Evolutionary conservation across 2,888 invertebrate species (phyloP), one percentile per base, ranked within the genome.

Genomic region (Ophioninae sp.): DNA sequence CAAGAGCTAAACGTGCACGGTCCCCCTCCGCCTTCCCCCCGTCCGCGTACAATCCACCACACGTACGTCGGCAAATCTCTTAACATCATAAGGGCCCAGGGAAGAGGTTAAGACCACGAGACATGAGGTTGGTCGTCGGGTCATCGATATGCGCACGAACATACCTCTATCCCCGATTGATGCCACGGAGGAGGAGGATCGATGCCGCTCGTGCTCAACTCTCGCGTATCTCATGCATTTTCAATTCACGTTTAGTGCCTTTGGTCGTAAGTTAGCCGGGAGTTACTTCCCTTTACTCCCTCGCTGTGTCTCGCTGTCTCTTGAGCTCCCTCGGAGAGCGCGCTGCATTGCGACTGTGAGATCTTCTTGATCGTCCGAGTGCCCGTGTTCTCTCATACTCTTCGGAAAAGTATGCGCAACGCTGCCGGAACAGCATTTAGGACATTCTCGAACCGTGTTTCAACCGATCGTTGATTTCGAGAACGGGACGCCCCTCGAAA

Each of bases 201-300:
- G 83, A 84, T 81, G 79, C 84, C 30, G 70, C 50, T 82, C 76
- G 68, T 82, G 82, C 80, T 77, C 82, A 70, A 70, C 75, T 81
- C 79, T 81, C 79, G 75, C 74, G 83, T 86, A 86, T 85, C 86
- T 86, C 86, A 85, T 86, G 84, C 85, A 86, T 86, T 86, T 86
- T 85, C 86, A 86, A 86, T 86, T 83, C 83, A 72, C 76, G 85
- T 83, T 86, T 85, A 84, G 81, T 79, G 81, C 84, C 84, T 76
- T 84, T 79, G 85, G 74, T 81, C 86, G 83, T 85, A 85, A 78
- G 79, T 86, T 86, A 80, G 81, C 74, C 78, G 50, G 69, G 69
- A 81, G 81, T 78, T 77, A 83, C 76, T 80, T 73, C 7, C n/a
- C 50, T 30, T 78, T 64, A 20, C n/a, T 44, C 41, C 6, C 30